Percentiles rank a stretch among this genome's conserved stretches.
These are phyloP conservation scores for Metacarcinus magister DNA, from an alignment of 2,888 invertebrate species.

Conservation along the genomic window DNA sequence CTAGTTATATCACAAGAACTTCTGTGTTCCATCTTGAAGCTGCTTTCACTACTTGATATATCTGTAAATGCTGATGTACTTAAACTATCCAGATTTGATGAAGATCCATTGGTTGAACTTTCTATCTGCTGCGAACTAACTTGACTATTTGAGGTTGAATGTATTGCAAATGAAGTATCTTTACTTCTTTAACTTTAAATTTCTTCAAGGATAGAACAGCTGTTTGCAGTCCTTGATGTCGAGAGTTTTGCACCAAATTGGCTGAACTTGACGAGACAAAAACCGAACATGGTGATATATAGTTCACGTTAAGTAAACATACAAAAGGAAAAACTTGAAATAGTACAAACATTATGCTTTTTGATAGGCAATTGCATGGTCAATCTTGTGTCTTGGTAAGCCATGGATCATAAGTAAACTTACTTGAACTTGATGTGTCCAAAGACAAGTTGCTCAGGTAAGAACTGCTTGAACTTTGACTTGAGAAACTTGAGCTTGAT, in stretches of 20 bases:
- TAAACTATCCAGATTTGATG: too few species aligned
- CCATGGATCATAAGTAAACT: neutral
- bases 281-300: neutral
- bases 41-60: neutral
- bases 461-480: neutral
- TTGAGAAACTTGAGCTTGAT: constrained; percentile 26
- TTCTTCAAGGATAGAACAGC: neutral
- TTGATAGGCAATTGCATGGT: neutral
- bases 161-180: neutral
- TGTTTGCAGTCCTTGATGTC: neutral
- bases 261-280: neutral
- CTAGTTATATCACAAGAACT: too few species aligned
- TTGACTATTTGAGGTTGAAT: neutral
- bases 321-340: neutral
- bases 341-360: neutral
- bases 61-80: too few species aligned
- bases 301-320: too few species aligned
- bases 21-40: neutral
- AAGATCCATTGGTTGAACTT: too few species aligned
- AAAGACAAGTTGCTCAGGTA: neutral
- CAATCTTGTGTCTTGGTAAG: neutral
- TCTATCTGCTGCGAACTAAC: too few species aligned
- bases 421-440: neutral
- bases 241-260: neutral
- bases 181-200: neutral